Evolutionary conservation across 2,888 invertebrate genomes (phyloP).

Genomic region (Epirrhoe alternata): DNA sequence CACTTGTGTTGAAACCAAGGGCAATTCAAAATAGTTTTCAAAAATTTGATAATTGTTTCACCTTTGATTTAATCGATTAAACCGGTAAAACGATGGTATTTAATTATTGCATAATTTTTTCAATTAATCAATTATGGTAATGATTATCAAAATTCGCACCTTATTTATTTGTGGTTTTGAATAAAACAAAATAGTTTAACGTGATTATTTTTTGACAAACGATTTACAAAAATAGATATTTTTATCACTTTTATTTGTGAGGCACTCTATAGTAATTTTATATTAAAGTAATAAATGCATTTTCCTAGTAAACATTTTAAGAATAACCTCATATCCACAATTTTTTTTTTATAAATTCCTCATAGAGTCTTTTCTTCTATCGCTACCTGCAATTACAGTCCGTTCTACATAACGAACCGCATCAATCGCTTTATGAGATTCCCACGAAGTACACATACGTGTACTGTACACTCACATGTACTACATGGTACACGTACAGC

Average conservation of each 20-base stretch:
- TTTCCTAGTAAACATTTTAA: too few species aligned
- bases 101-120: constrained; percentile 19
- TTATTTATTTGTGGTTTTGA: neutral
- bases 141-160: constrained; percentile 1
- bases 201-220: too few species aligned
- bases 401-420: constrained; percentile 66
- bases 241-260: too few species aligned
- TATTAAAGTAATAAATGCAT: too few species aligned
- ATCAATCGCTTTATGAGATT: constrained; percentile 63
- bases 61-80: constrained; percentile 12
- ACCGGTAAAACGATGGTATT: constrained; percentile 1
- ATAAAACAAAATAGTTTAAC: neutral
- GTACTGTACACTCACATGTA: constrained; percentile 12
- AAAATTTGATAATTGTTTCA: constrained; percentile 25
- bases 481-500: constrained; percentile 15
- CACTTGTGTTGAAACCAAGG: constrained; percentile 26
- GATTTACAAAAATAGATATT: too few species aligned
- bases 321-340: too few species aligned
- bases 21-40: constrained; percentile 10
- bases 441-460: constrained; percentile 52
- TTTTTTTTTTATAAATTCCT: too few species aligned
- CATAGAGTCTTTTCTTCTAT: constrained; percentile 43
- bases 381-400: constrained; percentile 59
- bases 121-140: constrained; percentile 19
- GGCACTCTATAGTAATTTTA: too few species aligned